Conservation (phyloP, 1,140 invertebrate genomes). For the Saxidomus purpurata region DNA sequence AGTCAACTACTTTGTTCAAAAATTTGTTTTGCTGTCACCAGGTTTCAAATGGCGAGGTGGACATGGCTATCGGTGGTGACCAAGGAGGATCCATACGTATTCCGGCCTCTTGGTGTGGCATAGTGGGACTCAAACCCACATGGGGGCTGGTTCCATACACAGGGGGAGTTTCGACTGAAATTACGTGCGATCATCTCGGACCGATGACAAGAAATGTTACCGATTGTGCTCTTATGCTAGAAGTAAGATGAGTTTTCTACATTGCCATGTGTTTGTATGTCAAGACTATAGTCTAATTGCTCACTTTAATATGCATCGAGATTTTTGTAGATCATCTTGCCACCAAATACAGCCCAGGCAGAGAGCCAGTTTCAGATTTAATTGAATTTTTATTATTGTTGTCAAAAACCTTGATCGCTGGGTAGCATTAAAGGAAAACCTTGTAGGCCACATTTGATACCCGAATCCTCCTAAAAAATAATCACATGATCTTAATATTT, state of each 20-base stretch:
- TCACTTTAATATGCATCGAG: neutral
- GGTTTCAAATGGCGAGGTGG: constrained; percentile 74
- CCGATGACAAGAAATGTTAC: constrained; percentile 80
- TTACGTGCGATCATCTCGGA: constrained; percentile 80
- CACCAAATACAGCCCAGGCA: no score
- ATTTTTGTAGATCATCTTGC: neutral
- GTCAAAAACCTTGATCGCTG: no score
- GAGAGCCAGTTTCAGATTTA: no score
- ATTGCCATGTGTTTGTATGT: no score
- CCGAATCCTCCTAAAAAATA: no score
- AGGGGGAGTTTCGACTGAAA: constrained; percentile 72
- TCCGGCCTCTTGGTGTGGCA: constrained; percentile 81
- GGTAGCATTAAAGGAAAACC: no score
- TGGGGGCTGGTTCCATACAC: constrained; percentile 83
- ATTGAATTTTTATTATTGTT: no score
- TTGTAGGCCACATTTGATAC: no score
- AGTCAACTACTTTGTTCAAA: no score
- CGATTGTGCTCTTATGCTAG: constrained; percentile 82
- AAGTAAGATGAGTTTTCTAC: constrained; percentile 70
- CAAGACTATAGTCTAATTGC: no score
- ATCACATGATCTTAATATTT: no score
- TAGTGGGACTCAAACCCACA: constrained; percentile 85
- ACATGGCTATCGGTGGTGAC: constrained; percentile 82
- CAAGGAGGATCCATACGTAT: constrained; percentile 83
- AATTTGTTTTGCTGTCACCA: no score